Evolutionary conservation across 2,888 invertebrate genomes (phyloP).

Genomic region (Hirtodrosophila histrioides): DNA sequence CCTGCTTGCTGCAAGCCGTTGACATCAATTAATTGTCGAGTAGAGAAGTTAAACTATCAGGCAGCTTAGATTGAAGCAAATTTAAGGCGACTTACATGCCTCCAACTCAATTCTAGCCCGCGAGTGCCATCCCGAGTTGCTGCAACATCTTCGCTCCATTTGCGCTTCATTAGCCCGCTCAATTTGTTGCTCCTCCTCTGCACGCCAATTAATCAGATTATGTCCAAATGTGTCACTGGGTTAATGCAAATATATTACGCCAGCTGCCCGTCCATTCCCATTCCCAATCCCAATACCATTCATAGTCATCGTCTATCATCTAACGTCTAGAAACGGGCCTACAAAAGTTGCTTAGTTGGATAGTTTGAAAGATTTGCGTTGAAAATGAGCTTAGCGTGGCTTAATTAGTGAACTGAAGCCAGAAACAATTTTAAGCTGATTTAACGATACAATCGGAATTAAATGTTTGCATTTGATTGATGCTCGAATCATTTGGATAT

Average conservation of each 20-base stretch:
- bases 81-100: constrained; percentile 35
- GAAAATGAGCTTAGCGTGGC: constrained; percentile 58
- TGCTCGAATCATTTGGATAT: constrained; percentile 9
- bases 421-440: constrained; percentile 64
- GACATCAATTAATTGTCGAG: constrained; percentile 72
- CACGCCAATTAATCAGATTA: constrained; percentile 78
- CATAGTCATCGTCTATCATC: constrained; percentile 13
- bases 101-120: constrained; percentile 20
- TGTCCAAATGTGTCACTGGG: constrained; percentile 79
- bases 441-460: constrained; percentile 23
- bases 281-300: constrained; percentile 14
- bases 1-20: constrained; percentile 73
- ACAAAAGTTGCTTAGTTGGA: constrained; percentile 23
- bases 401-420: constrained; percentile 65
- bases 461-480: constrained; percentile 15
- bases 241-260: constrained; percentile 76
- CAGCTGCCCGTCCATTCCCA: constrained; percentile 15
- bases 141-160: constrained; percentile 54
- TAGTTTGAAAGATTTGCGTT: constrained; percentile 36
- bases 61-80: constrained; percentile 29
- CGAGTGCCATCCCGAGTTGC: constrained; percentile 2
- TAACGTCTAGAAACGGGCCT: constrained; percentile 1
- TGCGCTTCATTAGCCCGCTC: constrained; percentile 71
- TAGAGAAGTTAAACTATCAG: constrained; percentile 17
- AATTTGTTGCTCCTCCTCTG: constrained; percentile 65